Evolutionary conservation across 2,888 invertebrate genomes (phyloP).

Genomic region (Spatulosminthurus flaviceps): DNA sequence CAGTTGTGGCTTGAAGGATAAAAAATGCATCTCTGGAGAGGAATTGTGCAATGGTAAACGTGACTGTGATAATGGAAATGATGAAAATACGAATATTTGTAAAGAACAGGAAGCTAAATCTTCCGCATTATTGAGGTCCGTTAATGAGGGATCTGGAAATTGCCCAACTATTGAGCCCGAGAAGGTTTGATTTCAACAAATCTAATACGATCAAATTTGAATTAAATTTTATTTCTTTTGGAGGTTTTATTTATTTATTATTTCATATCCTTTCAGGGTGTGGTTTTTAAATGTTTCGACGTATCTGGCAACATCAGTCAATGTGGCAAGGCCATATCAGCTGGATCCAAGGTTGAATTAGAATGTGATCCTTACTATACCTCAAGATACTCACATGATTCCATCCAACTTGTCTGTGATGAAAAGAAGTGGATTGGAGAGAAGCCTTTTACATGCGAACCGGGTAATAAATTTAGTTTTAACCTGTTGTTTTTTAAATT

Average conservation of each 20-base stretch:
- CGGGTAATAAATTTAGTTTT: not conserved
- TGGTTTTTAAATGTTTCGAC: not conserved
- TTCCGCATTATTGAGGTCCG: not conserved
- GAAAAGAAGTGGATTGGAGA: not conserved
- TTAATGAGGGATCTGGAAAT: not conserved
- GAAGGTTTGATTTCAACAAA: no score
- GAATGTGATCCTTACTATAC: not conserved
- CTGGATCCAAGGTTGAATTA: not conserved
- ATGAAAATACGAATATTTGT: slow-evolving; percentile 18
- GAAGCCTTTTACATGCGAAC: slow-evolving; percentile 19
- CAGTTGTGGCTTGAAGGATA: slow-evolving; percentile 23
- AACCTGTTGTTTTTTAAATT: not conserved
- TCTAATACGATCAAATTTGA: no score
- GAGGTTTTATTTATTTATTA: not conserved
- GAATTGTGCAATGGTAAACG: slow-evolving; percentile 7
- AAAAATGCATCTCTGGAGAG: not conserved
- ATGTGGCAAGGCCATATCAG: not conserved
- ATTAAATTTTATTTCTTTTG: no score
- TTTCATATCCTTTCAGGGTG: not conserved
- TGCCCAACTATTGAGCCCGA: not conserved
- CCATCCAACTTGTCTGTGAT: not conserved
- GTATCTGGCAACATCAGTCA: not conserved
- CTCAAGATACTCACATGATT: not conserved
- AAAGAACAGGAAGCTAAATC: not conserved
- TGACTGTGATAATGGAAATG: slow-evolving; percentile 34